phyloP scores from a whole-genome alignment of 2,797 vertebrate genomes.

The Dallia pectoralis region DNA sequence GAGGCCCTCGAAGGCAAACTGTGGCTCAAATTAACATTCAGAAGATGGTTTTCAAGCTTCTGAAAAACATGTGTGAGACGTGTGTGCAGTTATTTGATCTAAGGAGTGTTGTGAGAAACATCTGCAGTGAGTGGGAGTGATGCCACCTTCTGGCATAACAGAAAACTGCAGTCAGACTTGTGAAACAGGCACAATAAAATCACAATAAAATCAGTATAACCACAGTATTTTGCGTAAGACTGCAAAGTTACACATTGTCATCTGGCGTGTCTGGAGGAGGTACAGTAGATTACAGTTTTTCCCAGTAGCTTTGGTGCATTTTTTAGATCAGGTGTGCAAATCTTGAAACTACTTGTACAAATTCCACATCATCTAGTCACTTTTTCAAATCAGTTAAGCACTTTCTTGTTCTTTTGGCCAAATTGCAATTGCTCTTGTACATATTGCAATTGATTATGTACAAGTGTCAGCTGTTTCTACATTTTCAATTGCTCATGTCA shows the following conservation, averaged over 20 bases:
- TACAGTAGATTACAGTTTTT: no score
- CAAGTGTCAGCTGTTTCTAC: no score
- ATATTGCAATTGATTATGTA: no score
- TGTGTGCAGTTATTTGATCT: background rate
- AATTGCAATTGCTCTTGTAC: no score
- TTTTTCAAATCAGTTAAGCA: no score
- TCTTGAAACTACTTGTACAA: no score
- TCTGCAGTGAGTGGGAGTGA: background rate
- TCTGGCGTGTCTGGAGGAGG: background rate
- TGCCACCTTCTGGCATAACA: slow-evolving; percentile 43
- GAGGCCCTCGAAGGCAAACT: no score
- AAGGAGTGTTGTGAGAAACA: background rate
- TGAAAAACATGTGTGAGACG: background rate
- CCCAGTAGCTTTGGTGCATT: no score
- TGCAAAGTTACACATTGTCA: background rate
- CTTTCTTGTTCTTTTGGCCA: no score
- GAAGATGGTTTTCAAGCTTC: background rate
- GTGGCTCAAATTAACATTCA: background rate
- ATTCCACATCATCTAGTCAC: no score
- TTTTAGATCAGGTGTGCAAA: no score
- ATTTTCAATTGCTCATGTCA: no score
- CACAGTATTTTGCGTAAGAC: background rate
- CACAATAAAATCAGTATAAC: background rate
- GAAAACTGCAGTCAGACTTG: slow-evolving; percentile 16
- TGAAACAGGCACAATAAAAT: background rate